phyloP scores from a whole-genome alignment of 2,797 vertebrate species.

The Cuniculus paca region DNA sequence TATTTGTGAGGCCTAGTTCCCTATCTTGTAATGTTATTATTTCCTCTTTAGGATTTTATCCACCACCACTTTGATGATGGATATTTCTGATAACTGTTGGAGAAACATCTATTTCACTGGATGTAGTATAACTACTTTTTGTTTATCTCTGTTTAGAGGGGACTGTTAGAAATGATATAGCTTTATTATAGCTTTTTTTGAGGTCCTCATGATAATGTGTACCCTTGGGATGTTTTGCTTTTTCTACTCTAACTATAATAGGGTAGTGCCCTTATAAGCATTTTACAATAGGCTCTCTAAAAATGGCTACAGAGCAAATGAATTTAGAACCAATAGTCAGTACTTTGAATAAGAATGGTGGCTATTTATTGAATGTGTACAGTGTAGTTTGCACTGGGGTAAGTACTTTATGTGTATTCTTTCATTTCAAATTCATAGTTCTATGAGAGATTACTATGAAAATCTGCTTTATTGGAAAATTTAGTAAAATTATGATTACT shows the following conservation, averaged over 20 bases:
- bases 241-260: constrained; percentile 76
- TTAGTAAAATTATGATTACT: constrained; percentile 32
- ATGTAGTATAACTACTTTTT: background rate
- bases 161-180: constrained; percentile 12
- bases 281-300: constrained; percentile 75
- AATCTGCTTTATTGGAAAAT: constrained; percentile 29
- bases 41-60: constrained; percentile 21
- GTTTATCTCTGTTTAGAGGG: background rate
- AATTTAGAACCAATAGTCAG: background rate
- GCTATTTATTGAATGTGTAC: background rate
- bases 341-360: constrained; percentile 30
- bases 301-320: constrained; percentile 24
- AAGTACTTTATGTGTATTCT: constrained; percentile 11
- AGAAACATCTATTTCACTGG: background rate
- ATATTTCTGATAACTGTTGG: background rate
- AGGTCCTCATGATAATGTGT: background rate
- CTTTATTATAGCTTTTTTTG: background rate
- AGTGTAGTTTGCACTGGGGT: background rate
- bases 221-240: background rate
- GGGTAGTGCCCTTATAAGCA: constrained; percentile 78
- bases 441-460: constrained; percentile 29
- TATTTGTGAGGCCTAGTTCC: background rate
- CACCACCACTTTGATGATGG: background rate
- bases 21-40: background rate
- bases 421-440: constrained; percentile 28